A percentile compares a stretch with the other conserved stretches of the same genome.
phyloP scores from a whole-genome alignment of 2,888 invertebrate genomes.

The Coenonympha arcania region DNA sequence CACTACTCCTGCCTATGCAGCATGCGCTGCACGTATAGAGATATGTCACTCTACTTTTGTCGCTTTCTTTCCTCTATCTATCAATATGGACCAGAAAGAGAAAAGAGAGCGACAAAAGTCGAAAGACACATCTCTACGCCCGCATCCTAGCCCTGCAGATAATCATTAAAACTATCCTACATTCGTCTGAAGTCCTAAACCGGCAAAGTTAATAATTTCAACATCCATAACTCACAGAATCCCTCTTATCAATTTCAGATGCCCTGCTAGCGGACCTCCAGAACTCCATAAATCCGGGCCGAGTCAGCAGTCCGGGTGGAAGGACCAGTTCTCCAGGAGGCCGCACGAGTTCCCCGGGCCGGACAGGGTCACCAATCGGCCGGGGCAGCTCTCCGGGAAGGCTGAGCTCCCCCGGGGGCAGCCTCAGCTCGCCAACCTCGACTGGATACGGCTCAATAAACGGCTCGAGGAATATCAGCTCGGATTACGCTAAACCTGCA shows the following conservation, averaged over 20 bases:
- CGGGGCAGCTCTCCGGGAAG: conserved; percentile 71
- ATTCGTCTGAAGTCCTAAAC: background rate
- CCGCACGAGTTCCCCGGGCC: conserved; percentile 56
- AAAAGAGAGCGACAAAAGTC: too few species aligned
- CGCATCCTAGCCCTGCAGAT: too few species aligned
- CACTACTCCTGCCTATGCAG: too few species aligned
- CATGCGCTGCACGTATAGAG: too few species aligned
- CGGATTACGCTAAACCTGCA: conserved; percentile 71
- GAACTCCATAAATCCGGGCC: conserved; percentile 86
- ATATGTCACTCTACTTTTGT: too few species aligned
- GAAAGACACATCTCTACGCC: too few species aligned
- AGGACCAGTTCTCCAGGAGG: conserved; percentile 71
- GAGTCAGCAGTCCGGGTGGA: conserved; percentile 62
- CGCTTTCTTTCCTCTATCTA: too few species aligned
- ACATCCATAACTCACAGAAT: background rate
- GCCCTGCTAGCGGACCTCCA: conserved; percentile 96
- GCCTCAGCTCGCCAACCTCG: conserved; percentile 70
- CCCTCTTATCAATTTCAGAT: conserved; percentile 77
- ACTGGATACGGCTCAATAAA: conserved; percentile 87
- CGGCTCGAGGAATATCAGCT: conserved; percentile 73
- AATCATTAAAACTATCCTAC: too few species aligned
- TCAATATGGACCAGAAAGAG: too few species aligned
- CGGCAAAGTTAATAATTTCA: background rate
- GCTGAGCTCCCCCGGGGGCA: conserved; percentile 62
- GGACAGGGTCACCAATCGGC: conserved; percentile 51